Percentiles rank a stretch among this genome's conserved stretches.
phyloP scores from a whole-genome alignment of 92 coral and sea anemone genomes.

The Nematostella vectensis region DNA sequence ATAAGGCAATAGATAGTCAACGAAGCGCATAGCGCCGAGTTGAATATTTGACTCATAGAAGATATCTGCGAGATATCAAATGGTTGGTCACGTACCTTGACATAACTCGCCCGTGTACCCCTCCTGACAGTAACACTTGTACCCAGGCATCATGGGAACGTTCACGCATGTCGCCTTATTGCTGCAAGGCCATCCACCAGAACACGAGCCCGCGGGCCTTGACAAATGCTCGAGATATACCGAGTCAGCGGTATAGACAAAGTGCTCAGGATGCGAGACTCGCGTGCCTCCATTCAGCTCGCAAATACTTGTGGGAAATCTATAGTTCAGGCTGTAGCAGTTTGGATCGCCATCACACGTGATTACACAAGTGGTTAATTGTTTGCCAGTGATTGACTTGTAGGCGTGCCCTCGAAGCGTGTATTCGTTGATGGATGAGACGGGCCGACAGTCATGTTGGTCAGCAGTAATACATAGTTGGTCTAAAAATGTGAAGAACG shows the following conservation, averaged over 20 bases:
- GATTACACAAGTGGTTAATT: constrained; percentile 39
- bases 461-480: constrained; percentile 10
- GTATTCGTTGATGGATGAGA: constrained; percentile 31
- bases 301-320: constrained; percentile 19
- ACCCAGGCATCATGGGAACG: constrained; percentile 61
- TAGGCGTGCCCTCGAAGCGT: constrained; percentile 35
- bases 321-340: constrained; percentile 50
- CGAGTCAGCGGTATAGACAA: constrained; percentile 33
- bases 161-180: constrained; percentile 56
- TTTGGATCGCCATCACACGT: constrained; percentile 34
- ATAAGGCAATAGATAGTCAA: too few species aligned
- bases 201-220: constrained; percentile 69
- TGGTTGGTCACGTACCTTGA: constrained; percentile 39
- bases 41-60: too few species aligned
- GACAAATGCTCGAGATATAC: constrained; percentile 59
- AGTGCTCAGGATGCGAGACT: constrained; percentile 27
- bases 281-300: constrained; percentile 40
- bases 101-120: constrained; percentile 57
- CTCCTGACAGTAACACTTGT: constrained; percentile 41
- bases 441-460: constrained; percentile 24
- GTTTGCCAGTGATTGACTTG: constrained; percentile 9
- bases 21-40: too few species aligned
- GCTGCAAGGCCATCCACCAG: constrained; percentile 49
- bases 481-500: constrained; percentile 7
- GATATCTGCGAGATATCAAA: too few species aligned